Conservation (phyloP, 2,797 vertebrate species). For the Salmo trutta region DNA sequence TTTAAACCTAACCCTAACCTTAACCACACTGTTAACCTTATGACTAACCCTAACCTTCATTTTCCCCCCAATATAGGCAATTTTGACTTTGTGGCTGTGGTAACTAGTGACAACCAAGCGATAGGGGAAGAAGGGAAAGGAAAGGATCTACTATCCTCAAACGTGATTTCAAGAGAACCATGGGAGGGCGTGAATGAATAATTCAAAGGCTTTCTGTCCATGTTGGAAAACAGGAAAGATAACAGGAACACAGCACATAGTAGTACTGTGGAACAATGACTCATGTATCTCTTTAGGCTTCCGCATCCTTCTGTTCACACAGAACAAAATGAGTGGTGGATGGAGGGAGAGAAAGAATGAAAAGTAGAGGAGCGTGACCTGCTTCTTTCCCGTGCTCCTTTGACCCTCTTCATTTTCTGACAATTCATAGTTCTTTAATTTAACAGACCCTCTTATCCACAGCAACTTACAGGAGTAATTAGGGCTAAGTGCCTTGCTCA, state of each 20-base stretch:
- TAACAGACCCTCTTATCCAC: too few relatives aligned
- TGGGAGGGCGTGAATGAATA: neutral
- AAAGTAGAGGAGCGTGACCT: too few relatives aligned
- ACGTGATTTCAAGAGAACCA: neutral
- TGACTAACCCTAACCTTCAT: too few relatives aligned
- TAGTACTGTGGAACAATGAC: neutral
- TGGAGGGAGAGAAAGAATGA: neutral
- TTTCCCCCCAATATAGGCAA: too few relatives aligned
- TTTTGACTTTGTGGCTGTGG: too few relatives aligned
- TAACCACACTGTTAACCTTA: too few relatives aligned
- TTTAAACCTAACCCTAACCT: too few relatives aligned
- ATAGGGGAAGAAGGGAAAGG: neutral
- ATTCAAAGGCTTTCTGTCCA: constrained; percentile 1
- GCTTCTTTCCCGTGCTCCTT: too few relatives aligned
- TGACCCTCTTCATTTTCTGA: neutral
- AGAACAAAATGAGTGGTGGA: neutral
- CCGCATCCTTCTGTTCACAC: neutral
- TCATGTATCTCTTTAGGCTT: neutral
- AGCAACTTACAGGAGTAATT: too few relatives aligned
- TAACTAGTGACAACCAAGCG: neutral
- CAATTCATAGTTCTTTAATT: too few relatives aligned
- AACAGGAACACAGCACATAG: neutral
- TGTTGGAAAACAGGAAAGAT: constrained; percentile 10
- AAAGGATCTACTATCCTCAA: neutral
- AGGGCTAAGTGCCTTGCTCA: too few relatives aligned